These are phyloP conservation scores for Rhea pennata DNA, from an alignment of 2,113 vertebrate species.

Conservation along the genomic window DNA sequence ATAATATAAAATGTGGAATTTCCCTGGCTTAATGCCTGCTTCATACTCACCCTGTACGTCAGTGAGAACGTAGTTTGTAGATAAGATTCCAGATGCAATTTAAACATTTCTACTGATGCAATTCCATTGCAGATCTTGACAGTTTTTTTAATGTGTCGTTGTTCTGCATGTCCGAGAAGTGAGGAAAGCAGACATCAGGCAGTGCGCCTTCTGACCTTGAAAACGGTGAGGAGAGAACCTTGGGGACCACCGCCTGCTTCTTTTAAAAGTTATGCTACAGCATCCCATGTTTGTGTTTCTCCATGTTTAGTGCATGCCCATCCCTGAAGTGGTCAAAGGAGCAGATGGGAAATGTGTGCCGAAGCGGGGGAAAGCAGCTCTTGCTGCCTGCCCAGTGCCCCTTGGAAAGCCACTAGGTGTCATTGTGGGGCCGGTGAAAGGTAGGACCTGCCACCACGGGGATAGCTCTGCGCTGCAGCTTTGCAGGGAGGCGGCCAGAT, in stretches of 20 bases:
- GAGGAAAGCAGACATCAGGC: not conserved
- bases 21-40: not conserved
- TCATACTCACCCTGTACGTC: not conserved
- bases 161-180: too few relatives aligned
- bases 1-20: not conserved
- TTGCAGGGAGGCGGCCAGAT: rapidly evolving
- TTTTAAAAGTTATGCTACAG: not conserved
- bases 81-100: rapidly evolving
- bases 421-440: not conserved
- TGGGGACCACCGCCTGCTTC: not conserved
- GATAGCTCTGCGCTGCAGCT: not conserved
- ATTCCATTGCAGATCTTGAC: not conserved
- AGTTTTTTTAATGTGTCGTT: not conserved
- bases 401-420: not conserved
- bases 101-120: rapidly evolving
- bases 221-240: not conserved
- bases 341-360: too few relatives aligned
- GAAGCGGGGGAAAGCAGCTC: not conserved
- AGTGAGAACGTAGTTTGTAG: rapidly evolving
- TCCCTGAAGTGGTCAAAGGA: not conserved
- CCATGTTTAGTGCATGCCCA: not conserved
- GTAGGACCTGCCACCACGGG: not conserved
- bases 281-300: not conserved
- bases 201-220: not conserved
- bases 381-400: not conserved